phyloP scores from a whole-genome alignment of 2,888 invertebrate species.

The Luperina testacea region DNA sequence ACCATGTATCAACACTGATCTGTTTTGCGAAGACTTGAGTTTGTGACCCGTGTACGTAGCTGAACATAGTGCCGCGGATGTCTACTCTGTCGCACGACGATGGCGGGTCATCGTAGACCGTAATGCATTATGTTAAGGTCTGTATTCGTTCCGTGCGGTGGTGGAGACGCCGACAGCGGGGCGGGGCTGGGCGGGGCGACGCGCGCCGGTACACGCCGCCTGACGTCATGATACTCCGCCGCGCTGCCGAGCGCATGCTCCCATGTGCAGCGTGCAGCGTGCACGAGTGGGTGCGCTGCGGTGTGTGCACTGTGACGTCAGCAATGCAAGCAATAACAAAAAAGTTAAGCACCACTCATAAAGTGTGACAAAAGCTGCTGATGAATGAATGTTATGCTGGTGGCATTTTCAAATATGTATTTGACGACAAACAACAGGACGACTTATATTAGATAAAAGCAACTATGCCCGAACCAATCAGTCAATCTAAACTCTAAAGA shows the following conservation, averaged over 20 bases:
- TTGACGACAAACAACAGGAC: not conserved
- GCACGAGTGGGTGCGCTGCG: constrained; percentile 47
- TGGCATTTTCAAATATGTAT: constrained; percentile 4
- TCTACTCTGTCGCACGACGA: constrained; percentile 34
- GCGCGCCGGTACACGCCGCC: constrained; percentile 63
- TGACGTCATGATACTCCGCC: constrained; percentile 73
- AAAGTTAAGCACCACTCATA: constrained; percentile 31
- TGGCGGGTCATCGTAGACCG: constrained; percentile 29
- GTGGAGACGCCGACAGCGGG: constrained; percentile 74
- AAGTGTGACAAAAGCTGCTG: constrained; percentile 7
- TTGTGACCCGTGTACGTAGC: constrained; percentile 1
- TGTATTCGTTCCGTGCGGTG: constrained; percentile 35
- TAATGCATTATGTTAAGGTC: constrained; percentile 50
- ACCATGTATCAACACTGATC: constrained; percentile 5
- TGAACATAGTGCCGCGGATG: constrained; percentile 13
- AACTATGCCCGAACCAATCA: not conserved
- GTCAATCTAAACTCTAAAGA: not conserved
- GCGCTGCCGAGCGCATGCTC: constrained; percentile 9
- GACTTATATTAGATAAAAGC: not conserved
- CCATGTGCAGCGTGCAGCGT: not conserved
- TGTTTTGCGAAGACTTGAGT: constrained; percentile 7
- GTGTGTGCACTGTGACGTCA: constrained; percentile 62
- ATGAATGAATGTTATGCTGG: not conserved
- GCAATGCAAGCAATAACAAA: constrained; percentile 7
- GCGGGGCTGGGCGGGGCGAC: constrained; percentile 85